Percentiles rank a stretch among this genome's conserved stretches.
Evolutionary conservation across 2,888 invertebrate genomes (phyloP).

Genomic region (Eristalinus aeneus): DNA sequence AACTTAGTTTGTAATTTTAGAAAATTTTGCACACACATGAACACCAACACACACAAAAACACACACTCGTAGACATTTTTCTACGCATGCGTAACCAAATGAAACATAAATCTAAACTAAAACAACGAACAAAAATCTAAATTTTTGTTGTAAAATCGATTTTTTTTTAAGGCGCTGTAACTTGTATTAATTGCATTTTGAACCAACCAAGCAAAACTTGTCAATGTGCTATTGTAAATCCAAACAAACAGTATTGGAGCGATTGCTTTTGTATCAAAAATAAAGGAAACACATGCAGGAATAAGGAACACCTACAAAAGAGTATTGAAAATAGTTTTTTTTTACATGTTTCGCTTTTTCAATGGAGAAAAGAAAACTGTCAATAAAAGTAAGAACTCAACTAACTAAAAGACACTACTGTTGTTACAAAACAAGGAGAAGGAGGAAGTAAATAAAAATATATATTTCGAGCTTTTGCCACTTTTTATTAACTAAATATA

Average conservation of each 20-base stretch:
- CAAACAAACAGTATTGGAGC: slow-evolving; percentile 16
- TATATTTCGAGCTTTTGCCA: slow-evolving; percentile 73
- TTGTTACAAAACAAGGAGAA: slow-evolving; percentile 31
- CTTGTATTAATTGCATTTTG: slow-evolving; percentile 7
- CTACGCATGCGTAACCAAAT: slow-evolving; percentile 42
- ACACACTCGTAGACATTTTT: slow-evolving; percentile 44
- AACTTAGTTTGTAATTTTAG: slow-evolving; percentile 61
- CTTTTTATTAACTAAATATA: slow-evolving; percentile 71
- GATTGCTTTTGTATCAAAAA: slow-evolving; percentile 60
- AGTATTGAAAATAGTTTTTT: slow-evolving; percentile 21
- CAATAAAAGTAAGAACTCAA: slow-evolving; percentile 59
- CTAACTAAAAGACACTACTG: slow-evolving; percentile 52
- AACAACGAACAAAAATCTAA: slow-evolving; percentile 62
- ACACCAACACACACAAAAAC: slow-evolving; percentile 43
- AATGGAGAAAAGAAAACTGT: slow-evolving; percentile 39
- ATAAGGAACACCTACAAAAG: not conserved
- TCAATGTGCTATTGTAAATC: slow-evolving; percentile 54
- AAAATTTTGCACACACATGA: slow-evolving; percentile 40
- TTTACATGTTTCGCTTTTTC: slow-evolving; percentile 63
- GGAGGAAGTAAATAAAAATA: slow-evolving; percentile 55
- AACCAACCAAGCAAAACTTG: slow-evolving; percentile 21
- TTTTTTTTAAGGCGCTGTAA: slow-evolving; percentile 31
- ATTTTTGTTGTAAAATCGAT: slow-evolving; percentile 47
- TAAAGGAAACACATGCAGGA: slow-evolving; percentile 13
- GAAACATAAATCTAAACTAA: slow-evolving; percentile 21